Percentiles rank a stretch among this genome's conserved stretches.
phyloP scores from a whole-genome alignment of 2,113 vertebrate genomes.

The Heterotis niloticus region DNA sequence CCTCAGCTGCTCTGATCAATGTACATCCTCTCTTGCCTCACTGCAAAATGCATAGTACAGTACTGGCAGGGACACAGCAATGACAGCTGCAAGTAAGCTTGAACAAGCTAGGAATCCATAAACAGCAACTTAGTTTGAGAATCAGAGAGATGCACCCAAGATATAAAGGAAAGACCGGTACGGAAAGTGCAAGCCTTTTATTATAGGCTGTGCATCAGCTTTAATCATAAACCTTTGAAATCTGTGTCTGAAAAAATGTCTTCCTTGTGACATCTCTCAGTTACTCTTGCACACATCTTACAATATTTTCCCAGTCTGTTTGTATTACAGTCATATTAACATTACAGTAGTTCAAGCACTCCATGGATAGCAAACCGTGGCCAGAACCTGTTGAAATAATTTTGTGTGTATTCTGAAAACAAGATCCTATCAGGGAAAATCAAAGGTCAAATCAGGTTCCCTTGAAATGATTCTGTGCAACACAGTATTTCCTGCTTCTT shows the following conservation, averaged over 20 bases:
- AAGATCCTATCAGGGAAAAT: background rate
- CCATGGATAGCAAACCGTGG: background rate
- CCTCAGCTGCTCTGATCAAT: no score
- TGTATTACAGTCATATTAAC: background rate
- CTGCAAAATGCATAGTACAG: background rate
- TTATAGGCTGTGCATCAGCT: background rate
- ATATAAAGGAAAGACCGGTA: background rate
- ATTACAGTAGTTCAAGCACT: conserved; percentile 18
- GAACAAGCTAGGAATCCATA: background rate
- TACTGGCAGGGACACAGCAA: no score
- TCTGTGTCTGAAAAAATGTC: background rate
- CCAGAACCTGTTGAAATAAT: conserved; percentile 25
- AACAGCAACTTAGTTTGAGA: background rate
- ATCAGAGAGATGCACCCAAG: background rate
- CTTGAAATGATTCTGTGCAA: background rate
- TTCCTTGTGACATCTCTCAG: conserved; percentile 11
- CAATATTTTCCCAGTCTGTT: background rate
- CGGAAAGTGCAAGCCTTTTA: background rate
- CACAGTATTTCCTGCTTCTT: background rate
- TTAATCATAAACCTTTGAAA: background rate
- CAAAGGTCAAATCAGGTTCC: background rate
- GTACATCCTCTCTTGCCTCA: no score
- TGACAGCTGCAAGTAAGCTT: background rate
- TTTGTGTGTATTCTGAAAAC: background rate
- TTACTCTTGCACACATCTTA: background rate